A percentile compares a stretch with the other conserved stretches of the same genome.
Evolutionary conservation across 2,113 vertebrate species (phyloP).

Genomic region (Spea bombifrons): DNA sequence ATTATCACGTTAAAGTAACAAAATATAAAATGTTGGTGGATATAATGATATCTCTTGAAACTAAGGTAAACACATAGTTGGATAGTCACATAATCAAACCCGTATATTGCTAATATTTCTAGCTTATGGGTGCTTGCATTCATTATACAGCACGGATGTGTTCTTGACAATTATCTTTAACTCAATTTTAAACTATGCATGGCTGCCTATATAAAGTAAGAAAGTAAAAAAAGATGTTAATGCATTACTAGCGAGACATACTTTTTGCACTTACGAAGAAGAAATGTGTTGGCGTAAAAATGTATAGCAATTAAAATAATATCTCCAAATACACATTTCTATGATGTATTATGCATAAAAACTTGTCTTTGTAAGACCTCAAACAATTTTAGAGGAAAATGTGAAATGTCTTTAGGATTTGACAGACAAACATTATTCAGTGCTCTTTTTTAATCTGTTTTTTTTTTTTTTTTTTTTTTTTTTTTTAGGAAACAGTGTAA

Average conservation of each 20-base stretch:
- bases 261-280: neutral
- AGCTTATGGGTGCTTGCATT: neutral
- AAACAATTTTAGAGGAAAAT: neutral
- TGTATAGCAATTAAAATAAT: neutral
- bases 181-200: too few relatives aligned
- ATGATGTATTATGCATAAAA: neutral
- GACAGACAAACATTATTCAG: neutral
- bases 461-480: too few relatives aligned
- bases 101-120: too few relatives aligned
- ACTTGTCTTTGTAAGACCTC: neutral
- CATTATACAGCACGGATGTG: neutral
- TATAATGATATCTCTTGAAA: too few relatives aligned
- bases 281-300: neutral
- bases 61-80: too few relatives aligned
- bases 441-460: neutral
- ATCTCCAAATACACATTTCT: neutral
- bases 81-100: too few relatives aligned
- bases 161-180: too few relatives aligned
- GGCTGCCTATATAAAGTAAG: neutral
- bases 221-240: neutral
- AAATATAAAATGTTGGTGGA: too few relatives aligned
- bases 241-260: neutral
- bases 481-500: too few relatives aligned
- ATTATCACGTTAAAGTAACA: too few relatives aligned
- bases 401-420: neutral